These are phyloP conservation scores for Tetranychus piercei DNA, from an alignment of 2,888 invertebrate genomes.

Conservation along the genomic window DNA sequence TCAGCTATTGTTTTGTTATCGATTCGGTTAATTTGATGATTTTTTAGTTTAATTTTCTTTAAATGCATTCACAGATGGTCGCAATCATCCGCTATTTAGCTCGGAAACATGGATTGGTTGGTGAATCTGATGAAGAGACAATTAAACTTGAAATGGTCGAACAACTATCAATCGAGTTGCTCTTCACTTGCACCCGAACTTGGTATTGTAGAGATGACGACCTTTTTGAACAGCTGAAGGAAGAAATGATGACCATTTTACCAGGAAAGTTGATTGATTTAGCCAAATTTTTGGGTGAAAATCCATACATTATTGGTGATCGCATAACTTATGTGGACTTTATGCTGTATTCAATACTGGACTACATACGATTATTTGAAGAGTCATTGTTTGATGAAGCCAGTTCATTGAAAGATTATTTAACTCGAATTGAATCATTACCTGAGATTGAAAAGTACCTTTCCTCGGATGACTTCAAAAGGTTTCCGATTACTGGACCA, in stretches of 20 bases:
- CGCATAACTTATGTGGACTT: slow-evolving; percentile 12
- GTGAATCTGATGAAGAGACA: slow-evolving; percentile 32
- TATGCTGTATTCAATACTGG: slow-evolving; percentile 1
- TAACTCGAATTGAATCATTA: slow-evolving; percentile 9
- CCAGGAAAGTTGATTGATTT: not conserved
- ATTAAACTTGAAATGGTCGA: slow-evolving; percentile 33
- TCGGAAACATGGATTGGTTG: slow-evolving; percentile 34
- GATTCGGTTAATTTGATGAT: not conserved
- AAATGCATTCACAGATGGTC: slow-evolving; percentile 29
- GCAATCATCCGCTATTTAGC: slow-evolving; percentile 33
- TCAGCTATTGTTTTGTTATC: too few species aligned
- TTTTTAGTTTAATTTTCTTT: not conserved
- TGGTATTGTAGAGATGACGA: slow-evolving; percentile 30
- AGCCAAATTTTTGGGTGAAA: slow-evolving; percentile 9
- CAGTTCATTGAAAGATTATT: slow-evolving; percentile 4
- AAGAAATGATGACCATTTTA: not conserved
- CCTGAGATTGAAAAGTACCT: slow-evolving; percentile 9
- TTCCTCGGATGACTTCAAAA: not conserved
- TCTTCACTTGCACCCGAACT: slow-evolving; percentile 31
- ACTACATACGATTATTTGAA: slow-evolving; percentile 1
- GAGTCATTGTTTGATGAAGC: not conserved
- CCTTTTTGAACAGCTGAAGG: slow-evolving; percentile 28
- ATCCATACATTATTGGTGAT: slow-evolving; percentile 11
- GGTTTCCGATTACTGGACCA: slow-evolving; percentile 1
- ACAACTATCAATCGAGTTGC: slow-evolving; percentile 34